phyloP scores from a whole-genome alignment of 2,113 vertebrate species.

The Pomatostomus ruficeps region DNA sequence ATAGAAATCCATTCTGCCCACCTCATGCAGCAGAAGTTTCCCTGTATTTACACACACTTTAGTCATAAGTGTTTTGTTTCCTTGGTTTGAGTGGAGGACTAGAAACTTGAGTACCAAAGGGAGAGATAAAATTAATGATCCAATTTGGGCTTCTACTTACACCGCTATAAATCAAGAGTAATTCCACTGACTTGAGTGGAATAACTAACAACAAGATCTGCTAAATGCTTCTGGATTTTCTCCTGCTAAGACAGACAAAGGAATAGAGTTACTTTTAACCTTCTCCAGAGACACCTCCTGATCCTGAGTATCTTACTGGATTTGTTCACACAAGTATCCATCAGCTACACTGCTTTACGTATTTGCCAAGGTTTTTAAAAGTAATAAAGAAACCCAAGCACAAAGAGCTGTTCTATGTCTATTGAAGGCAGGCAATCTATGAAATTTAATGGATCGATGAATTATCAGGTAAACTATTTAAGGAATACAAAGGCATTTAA shows the following conservation, averaged over 20 bases:
- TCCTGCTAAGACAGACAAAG: background rate
- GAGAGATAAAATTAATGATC: conserved; percentile 19
- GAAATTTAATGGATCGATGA: background rate
- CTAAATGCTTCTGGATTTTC: background rate
- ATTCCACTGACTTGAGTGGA: conserved; percentile 22
- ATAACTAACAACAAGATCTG: conserved; percentile 13
- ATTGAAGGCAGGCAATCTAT: background rate
- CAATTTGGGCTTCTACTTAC: background rate
- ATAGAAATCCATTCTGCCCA: background rate
- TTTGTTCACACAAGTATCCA: background rate
- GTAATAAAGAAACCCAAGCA: background rate
- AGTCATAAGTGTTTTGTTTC: background rate
- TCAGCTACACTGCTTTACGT: background rate
- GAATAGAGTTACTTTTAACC: background rate
- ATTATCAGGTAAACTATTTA: background rate
- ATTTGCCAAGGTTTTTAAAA: background rate
- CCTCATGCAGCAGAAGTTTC: background rate
- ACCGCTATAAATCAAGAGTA: conserved; percentile 2
- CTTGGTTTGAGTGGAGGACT: background rate
- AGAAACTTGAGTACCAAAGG: background rate
- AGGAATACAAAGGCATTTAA: background rate
- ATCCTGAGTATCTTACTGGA: background rate
- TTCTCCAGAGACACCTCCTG: background rate
- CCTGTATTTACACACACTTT: background rate
- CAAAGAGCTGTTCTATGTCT: background rate